Base-by-base conservation (phyloP, 2,113 vertebrate species). In the Chionomys nivalis region DNA sequence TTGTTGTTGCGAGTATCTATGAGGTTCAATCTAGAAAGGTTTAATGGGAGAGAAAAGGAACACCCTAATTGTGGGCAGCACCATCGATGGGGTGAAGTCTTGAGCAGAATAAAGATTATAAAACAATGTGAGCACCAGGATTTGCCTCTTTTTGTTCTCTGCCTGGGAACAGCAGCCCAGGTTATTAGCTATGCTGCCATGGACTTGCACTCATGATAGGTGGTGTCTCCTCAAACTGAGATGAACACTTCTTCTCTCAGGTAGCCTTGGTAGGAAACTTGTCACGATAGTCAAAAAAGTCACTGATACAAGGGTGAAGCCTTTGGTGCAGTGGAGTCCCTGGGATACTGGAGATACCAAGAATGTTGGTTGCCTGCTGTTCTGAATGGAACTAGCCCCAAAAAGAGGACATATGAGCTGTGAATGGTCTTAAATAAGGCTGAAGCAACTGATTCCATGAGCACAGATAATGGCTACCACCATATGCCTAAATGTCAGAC, bases 141-240 rank as follows among this genome's bases (percentile, higher is more conserved):
- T 61, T 82, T 33, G 26, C 12, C 7, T 39, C 13, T 83, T 26
- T 28, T 28, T 63, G 21, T 6, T 63, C 13, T 24, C 13, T 63
- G 7, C 28, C 3, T 24, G 39, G n/a, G 14, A 14, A 16, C 55
- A 61, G 21, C 42, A 5, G 58, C 4, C 24, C 58, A 83, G 7
- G 23, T 63, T 7, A 24, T 2, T 42, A 3, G 9, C 36, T 81
- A 24, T n/a, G 19, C 21, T 83, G 13, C 9, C 33, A 16, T 19
- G 3, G 10, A 10, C 7, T 63, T 2, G 6, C 24, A 31, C 7
- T 2, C 7, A 10, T 28, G 3, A 31, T 65, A 8, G 24, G 16
- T 3, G 5, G 2, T 63, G 26, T 44, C 81, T 47, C 39, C 16
- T 33, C 14, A 33, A 33, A 66, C n/a, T 33, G 61, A 66, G 44